Base-by-base conservation (phyloP, 1,140 invertebrate species). In the Cydia pomonella region DNA sequence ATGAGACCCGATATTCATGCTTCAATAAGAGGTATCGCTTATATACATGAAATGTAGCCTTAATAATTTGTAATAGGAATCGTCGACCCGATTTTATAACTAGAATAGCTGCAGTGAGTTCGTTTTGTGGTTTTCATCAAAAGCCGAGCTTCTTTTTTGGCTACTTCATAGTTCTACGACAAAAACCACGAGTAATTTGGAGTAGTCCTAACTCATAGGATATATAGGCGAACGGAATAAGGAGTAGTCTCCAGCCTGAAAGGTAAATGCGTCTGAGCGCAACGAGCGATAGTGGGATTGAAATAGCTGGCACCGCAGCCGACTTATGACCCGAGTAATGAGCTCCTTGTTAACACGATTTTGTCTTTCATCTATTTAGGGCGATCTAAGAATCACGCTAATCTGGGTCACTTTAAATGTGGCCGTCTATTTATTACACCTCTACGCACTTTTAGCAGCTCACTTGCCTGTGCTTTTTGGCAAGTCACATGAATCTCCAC, bases 331-430 rank as follows among this genome's bases (percentile, higher is more conserved):
- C 53, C 21, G 18, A 1, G 21, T 59, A 59, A 59, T 59, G 53
- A 59, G 53, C 53, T 23, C 53, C 53, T 59, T 59, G 53, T 59
- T 59, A 59, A 12, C 53, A 59, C 23, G 53, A 59, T 12, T 44
- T 23, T 23, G 18, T 59, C 53, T 59, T 59, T 59, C 53, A 23
- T 59, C 53, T 59, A 59, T 59, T 59, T 23, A 59, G 53, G 21
- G 21, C n/a, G 18, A 18, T 59, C 53, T 23, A 0, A 59, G 21
- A 59, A 59, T n/a, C 18, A n/a, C 53, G 50, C 21, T 59, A 10
- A 59, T 12, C 53, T 18, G 23, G 53, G 53, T 23, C 53, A 59
- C 53, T 53, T 47, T 53, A 53, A 53, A 53, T 53, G 6, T 53
- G 50, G 21, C 53, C 18, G 9, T 12, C 53, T 59, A 59, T 59